Evolutionary conservation across 2,797 vertebrate species (phyloP), one percentile per base, ranked within the genome.

Genomic region (Neosilurus mollespiculum): DNA sequence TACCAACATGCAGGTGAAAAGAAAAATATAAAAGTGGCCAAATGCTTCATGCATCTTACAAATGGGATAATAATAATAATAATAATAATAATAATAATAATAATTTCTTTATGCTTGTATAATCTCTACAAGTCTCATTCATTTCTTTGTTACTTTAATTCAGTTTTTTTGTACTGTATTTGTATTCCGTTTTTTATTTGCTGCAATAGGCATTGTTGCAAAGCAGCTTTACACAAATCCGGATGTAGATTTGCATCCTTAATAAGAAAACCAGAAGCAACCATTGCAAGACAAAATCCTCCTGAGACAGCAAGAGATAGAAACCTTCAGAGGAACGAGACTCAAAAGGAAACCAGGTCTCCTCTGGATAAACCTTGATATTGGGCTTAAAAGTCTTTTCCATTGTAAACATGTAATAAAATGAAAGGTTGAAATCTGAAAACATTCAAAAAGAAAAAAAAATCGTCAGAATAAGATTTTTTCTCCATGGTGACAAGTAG

Each of bases 161-260:
- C 6, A 16, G 22, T 49, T 78, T 24, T 37, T 77, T 61, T 62
- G 58, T 62, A 62, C 61, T 77, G 12, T n/a, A 49, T 43, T 43
- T 43, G 2, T 43, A 43, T 43, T 43, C 37, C 37, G 2, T 43
- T 43, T 43, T 43, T 43, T 43, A 43, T 43, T 43, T 2, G 37
- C 6, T 43, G 61, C 75, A 77, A 62, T 24, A 77, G 75, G 14
- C 20, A 62, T 43, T 77, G 20, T 43, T 61, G 73, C 73, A 77
- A 77, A 77, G 56, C 73, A 61, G 73, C 30, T 77, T 77, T 77
- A 77, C 75, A 77, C 58, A 62, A 77, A 77, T 77, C 75, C 56
- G 54, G 30, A 77, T 77, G 20, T 61, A 77, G 73, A 61, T n/a
- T 77, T 76, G 59, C 11, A 61, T 59, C 2, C 30, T 15, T 77